Base-by-base conservation (phyloP, 2,113 vertebrate genomes). In the Pelodiscus sinensis region DNA sequence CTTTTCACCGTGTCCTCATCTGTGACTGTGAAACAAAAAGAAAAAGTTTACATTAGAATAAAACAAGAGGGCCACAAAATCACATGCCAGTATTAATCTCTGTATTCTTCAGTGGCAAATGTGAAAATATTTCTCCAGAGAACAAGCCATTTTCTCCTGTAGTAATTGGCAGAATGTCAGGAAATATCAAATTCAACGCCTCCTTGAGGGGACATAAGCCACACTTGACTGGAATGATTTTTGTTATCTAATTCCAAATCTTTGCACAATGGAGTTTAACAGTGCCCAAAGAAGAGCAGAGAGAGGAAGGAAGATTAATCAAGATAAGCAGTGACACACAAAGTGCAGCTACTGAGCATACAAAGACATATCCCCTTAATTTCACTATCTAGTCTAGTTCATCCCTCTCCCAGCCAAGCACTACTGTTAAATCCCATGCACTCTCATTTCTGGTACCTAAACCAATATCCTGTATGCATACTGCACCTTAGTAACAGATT, bases 1-100 rank as follows among this genome's bases (percentile, higher is more conserved):
- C 99, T 98, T 98, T 99, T 99, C 84, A 99, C 98, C 0, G 99
- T 99, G 86, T 99, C 99, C 78, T 99, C 99, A 95, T 99, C 99
- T 92, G 99, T 99, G 94, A 99, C 99, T 99, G 93, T 82, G 91
- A 96, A 92, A 94, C 15, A 97, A 94, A 96, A 96, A 65, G 0
- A 90, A 91, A 94, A 93, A 83, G 38, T 18, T 51, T 96, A 85
- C 79, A 82, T 25, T 14, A 91, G 89, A 91, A 56, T 2, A 29
- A 6, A 27, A 56, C 10, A 86, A 65, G n/a, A 52, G 89, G n/a
- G 65, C 2, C 8, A 71, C 10, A 8, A 95, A 91, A 87, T 77
- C 35, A 50, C 65, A 81, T 75, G 35, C 83, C 55, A 79, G 15
- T 89, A 80, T 75, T 85, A 87, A 86, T 71, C 50, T 92, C 62